A percentile compares a stretch with the other conserved stretches of the same genome.
Conservation (phyloP, 2,888 invertebrate genomes). For the Lasioglossum pauxillum region DNA sequence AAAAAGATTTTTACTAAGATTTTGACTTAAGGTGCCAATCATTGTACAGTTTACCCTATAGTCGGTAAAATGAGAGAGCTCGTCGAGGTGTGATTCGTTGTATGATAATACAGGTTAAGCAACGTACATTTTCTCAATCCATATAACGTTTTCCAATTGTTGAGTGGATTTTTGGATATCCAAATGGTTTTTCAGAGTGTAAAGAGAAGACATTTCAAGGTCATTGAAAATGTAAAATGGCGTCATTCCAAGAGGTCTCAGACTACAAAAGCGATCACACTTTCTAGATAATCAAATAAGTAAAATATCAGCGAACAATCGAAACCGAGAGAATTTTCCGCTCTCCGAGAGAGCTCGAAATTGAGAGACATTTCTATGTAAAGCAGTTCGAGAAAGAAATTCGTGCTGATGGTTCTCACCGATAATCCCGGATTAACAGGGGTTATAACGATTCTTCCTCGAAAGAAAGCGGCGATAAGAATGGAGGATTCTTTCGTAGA, state of each 20-base stretch:
- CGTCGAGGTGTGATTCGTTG: neutral
- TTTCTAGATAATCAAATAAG: neutral
- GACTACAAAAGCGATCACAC: neutral
- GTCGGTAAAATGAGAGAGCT: neutral
- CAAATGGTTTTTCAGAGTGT: neutral
- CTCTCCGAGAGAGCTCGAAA: constrained; percentile 1
- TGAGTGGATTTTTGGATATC: neutral
- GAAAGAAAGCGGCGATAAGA: constrained; percentile 11
- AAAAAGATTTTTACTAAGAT: too few relatives aligned
- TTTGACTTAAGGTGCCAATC: too few relatives aligned
- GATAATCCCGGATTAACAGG: constrained; percentile 48
- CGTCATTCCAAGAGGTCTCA: neutral
- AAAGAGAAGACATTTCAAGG: neutral
- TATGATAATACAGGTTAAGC: too few relatives aligned
- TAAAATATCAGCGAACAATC: neutral
- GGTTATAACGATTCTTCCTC: constrained; percentile 12
- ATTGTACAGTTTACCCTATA: too few relatives aligned
- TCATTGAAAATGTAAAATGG: neutral
- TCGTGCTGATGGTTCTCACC: neutral
- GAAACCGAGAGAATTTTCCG: neutral
- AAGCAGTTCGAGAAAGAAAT: constrained; percentile 32
- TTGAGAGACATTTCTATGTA: constrained; percentile 13
- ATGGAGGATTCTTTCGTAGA: neutral
- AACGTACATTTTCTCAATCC: too few relatives aligned
- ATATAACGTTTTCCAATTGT: too few relatives aligned